Evolutionary conservation across 37 sponge, comb jelly and placozoan genomes (phyloP).

Genomic region (Halisarca cf. caerulea): DNA sequence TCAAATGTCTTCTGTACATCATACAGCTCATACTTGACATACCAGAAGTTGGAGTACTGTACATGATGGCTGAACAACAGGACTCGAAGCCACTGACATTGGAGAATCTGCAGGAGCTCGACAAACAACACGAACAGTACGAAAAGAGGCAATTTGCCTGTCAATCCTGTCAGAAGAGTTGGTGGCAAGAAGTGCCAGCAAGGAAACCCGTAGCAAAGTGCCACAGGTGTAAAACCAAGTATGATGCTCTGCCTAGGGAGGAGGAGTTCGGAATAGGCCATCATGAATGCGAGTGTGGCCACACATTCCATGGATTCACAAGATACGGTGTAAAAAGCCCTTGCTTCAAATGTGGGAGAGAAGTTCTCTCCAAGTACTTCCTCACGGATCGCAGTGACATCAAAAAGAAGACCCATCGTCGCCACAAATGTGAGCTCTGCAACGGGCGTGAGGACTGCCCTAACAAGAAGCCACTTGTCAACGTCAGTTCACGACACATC

Average conservation of each 20-base stretch:
- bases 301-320: conserved; percentile 4
- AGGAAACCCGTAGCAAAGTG: conserved; percentile 40
- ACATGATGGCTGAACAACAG: neutral
- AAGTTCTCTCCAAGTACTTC: neutral
- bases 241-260: conserved; percentile 37
- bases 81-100: neutral
- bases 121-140: neutral
- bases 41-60: too few relatives aligned
- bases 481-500: neutral
- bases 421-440: neutral
- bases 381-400: neutral
- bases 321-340: neutral
- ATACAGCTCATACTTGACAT: too few relatives aligned
- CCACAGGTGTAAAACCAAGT: conserved; percentile 21
- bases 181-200: conserved; percentile 32
- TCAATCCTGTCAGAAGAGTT: conserved; percentile 10
- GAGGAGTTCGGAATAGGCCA: conserved; percentile 41
- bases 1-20: too few relatives aligned
- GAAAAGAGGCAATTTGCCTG: conserved; percentile 42
- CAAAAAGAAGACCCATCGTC: neutral
- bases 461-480: conserved; percentile 9
- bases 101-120: neutral
- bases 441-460: neutral
- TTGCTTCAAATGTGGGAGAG: conserved; percentile 12
- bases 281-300: conserved; percentile 27